Conservation (phyloP, 2,113 vertebrate genomes). For the Microtus oregoni region DNA sequence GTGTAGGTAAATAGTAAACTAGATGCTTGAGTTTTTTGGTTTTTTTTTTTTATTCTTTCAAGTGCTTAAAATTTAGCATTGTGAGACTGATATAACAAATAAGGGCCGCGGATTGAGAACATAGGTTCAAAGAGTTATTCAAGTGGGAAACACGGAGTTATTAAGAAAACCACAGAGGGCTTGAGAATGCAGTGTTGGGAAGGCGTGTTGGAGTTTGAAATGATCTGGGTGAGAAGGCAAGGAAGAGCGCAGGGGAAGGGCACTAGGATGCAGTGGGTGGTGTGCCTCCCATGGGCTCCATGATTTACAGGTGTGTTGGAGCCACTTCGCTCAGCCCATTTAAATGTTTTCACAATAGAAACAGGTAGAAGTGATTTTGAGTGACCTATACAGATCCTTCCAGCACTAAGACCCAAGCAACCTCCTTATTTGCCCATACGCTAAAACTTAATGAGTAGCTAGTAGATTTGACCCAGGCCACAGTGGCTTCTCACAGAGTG, state of each 20-base stretch:
- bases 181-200: neutral
- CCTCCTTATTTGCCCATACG: neutral
- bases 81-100: constrained; percentile 16
- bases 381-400: neutral
- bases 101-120: neutral
- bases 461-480: neutral
- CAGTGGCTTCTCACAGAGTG: neutral
- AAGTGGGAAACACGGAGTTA: neutral
- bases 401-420: neutral
- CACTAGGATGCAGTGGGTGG: neutral
- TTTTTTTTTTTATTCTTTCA: neutral
- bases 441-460: neutral
- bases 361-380: neutral
- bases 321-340: neutral
- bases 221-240: neutral
- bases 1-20: neutral
- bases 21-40: neutral
- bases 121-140: neutral
- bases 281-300: neutral
- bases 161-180: constrained; percentile 18
- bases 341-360: constrained; percentile 2
- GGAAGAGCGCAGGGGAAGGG: neutral
- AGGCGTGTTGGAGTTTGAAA: constrained; percentile 16
- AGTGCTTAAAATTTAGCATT: neutral
- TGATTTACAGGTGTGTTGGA: neutral